Base-by-base conservation (phyloP, 2,113 vertebrate species). In the Anseranas semipalmata region DNA sequence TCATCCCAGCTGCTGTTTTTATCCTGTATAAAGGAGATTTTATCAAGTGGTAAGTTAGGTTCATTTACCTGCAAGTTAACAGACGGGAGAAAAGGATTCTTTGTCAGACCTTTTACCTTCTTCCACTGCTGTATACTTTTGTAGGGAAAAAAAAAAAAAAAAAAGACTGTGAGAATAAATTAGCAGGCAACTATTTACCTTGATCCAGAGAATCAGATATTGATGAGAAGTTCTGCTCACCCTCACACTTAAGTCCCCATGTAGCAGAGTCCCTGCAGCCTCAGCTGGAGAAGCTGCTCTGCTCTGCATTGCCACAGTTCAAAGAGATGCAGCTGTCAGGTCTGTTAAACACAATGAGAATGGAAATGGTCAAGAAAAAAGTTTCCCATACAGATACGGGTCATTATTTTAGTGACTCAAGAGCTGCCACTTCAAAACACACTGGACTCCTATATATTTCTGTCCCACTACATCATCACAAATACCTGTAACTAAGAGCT, bases 371-470 rank as follows among this genome's bases (percentile, higher is more conserved):
- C 88, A 88, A 59, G 50, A 90, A 95, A 83, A 94, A 89, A 24
- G 52, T 67, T 94, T 90, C 25, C 56, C 53, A 15, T 43, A 71
- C 80, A 7, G 12, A 73, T 73, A 77, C 30, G 87, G 62, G 62
- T 96, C 77, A 89, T 85, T 96, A 85, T 91, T 94, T 89, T 89
- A 73, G 62, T 68, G 79, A 84, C 62, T 95, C 58, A 73, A 66
- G 35, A 85, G 45, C 33, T 32, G 37, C 32, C 53, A 72, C 67
- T 92, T 96, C 84, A 89, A 89, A 89, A 72, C 45, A 62, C 0
- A 1, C 73, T 56, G 65, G 48, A 75, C 66, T 81, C 60, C 82
- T 52, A 13, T 71, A 37, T 88, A 43, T 93, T 95, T 90, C 76
- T 84, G 45, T 53, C 43, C 60, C 59, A 58, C 41, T 70, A 19